phyloP scores from a whole-genome alignment of 2,888 invertebrate species.

The Sarcophaga caerulescens region DNA sequence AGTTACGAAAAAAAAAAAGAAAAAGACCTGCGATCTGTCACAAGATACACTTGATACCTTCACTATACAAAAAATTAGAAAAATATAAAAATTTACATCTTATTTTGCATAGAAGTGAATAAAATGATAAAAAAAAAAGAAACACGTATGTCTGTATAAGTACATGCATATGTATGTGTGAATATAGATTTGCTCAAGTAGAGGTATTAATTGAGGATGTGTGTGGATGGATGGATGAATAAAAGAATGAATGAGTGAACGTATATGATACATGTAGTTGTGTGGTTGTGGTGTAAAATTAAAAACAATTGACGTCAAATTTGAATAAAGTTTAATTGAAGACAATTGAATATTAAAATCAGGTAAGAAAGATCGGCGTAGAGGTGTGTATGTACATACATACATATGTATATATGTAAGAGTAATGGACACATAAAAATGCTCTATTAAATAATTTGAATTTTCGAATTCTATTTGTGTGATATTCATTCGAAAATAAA shows the following conservation, averaged over 20 bases:
- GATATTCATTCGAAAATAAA: neutral
- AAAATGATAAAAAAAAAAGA: no score
- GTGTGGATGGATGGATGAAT: neutral
- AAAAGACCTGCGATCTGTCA: slow-evolving; percentile 20
- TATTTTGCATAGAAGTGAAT: slow-evolving; percentile 43
- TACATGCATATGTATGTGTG: neutral
- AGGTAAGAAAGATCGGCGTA: slow-evolving; percentile 37
- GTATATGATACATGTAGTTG: neutral
- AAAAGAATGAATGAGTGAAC: neutral
- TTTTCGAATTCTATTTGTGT: neutral
- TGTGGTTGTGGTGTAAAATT: slow-evolving; percentile 59
- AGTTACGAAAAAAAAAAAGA: no score
- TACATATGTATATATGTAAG: no score
- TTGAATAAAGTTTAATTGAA: slow-evolving; percentile 66
- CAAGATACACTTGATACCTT: slow-evolving; percentile 55
- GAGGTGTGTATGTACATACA: neutral
- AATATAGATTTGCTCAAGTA: neutral
- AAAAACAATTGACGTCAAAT: slow-evolving; percentile 66
- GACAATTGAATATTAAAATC: slow-evolving; percentile 62
- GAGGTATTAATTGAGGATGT: slow-evolving; percentile 65
- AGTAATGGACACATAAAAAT: neutral
- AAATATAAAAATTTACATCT: slow-evolving; percentile 61
- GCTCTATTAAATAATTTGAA: neutral
- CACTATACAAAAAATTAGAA: slow-evolving; percentile 30
- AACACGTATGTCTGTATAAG: no score